Evolutionary conservation across 2,888 invertebrate genomes (phyloP).

Genomic region (Falcaria lacertinaria): DNA sequence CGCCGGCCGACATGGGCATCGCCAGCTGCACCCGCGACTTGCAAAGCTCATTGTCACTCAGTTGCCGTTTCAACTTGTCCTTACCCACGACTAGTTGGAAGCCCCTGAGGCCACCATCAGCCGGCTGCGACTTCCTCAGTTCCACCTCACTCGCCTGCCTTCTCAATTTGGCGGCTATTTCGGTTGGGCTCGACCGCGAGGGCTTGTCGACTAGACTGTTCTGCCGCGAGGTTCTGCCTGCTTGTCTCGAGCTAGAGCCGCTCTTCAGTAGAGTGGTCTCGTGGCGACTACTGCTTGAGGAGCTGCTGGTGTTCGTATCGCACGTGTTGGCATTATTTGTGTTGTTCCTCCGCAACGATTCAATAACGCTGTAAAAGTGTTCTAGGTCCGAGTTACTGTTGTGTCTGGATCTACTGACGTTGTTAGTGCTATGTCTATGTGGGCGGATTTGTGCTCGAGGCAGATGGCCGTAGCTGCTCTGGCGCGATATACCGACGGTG

Average conservation of each 20-base stretch:
- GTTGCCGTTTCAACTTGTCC: conserved; percentile 61
- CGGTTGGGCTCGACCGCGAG: conserved; percentile 38
- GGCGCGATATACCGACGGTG: conserved; percentile 51
- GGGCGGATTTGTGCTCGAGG: conserved; percentile 60
- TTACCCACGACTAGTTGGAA: conserved; percentile 66
- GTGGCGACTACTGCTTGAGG: conserved; percentile 52
- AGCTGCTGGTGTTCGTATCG: conserved; percentile 54
- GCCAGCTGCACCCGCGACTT: conserved; percentile 55
- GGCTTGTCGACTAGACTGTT: conserved; percentile 56
- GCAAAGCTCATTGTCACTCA: conserved; percentile 66
- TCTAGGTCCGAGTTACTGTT: conserved; percentile 53
- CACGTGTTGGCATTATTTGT: conserved; percentile 26
- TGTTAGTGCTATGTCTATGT: conserved; percentile 54
- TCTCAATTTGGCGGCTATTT: conserved; percentile 34
- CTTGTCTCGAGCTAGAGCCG: conserved; percentile 24
- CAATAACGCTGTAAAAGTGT: conserved; percentile 65
- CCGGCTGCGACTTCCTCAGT: conserved; percentile 29
- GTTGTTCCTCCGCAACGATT: conserved; percentile 49
- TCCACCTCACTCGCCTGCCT: conserved; percentile 63
- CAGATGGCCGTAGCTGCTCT: conserved; percentile 63
- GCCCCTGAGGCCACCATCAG: conserved; percentile 41
- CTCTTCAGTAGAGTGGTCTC: conserved; percentile 28
- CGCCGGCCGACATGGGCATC: conserved; percentile 75
- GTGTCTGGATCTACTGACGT: conserved; percentile 48
- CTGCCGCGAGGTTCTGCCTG: conserved; percentile 42